Conservation (phyloP, 2,797 vertebrate genomes). For the Micrastur ruficollis region DNA sequence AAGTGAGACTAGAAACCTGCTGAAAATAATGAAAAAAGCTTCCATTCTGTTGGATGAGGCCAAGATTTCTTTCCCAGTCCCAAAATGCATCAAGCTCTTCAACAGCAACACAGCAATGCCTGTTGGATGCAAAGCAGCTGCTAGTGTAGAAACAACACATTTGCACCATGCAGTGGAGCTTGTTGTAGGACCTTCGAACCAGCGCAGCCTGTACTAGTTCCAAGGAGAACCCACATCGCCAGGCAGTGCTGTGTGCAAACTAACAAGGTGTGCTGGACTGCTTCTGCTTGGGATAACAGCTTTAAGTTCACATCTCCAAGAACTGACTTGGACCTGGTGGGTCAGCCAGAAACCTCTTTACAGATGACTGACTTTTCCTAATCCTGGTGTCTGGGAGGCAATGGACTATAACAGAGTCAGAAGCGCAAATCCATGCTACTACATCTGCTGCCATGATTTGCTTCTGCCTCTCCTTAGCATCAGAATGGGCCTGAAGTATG, state of each 20-base stretch:
- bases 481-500: background rate
- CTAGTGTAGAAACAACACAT: background rate
- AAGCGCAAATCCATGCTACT: accelerated
- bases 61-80: background rate
- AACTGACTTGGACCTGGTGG: background rate
- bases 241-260: background rate
- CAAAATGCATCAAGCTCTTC: background rate
- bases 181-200: background rate
- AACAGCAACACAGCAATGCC: background rate
- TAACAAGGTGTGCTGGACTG: background rate
- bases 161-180: background rate
- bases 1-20: background rate
- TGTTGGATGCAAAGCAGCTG: background rate
- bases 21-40: background rate
- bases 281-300: background rate
- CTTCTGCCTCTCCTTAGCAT: background rate
- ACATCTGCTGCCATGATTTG: background rate
- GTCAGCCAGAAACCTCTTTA: background rate
- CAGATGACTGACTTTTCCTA: background rate
- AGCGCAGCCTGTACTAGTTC: accelerated
- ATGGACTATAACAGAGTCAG: background rate
- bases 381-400: background rate
- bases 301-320: background rate
- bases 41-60: background rate
- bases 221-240: background rate